phyloP scores from a whole-genome alignment of 2,113 vertebrate genomes.

The Hydrochoerus hydrochaeris region DNA sequence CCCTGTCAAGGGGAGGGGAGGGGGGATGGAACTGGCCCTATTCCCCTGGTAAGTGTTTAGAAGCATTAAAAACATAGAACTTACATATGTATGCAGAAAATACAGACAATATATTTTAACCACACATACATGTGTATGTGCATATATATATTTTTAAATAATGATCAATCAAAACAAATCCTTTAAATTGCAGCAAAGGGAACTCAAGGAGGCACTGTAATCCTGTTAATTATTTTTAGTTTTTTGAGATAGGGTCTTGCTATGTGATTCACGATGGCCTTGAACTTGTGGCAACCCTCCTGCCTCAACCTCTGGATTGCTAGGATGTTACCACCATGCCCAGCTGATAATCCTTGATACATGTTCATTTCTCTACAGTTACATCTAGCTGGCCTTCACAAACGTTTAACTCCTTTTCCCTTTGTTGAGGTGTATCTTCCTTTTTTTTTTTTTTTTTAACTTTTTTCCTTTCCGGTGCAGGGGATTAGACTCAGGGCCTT shows the following conservation, averaged over 20 bases:
- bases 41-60: background rate
- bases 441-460: background rate
- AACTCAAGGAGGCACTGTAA: background rate
- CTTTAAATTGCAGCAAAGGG: background rate
- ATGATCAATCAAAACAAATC: background rate
- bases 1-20: too few species aligned
- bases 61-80: background rate
- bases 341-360: background rate
- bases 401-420: background rate
- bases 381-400: background rate
- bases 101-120: too few species aligned
- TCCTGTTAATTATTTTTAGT: background rate
- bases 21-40: background rate
- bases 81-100: too few species aligned
- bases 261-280: background rate
- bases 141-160: background rate
- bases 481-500: background rate
- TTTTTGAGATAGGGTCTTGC: background rate
- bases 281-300: background rate
- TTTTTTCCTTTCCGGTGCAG: background rate
- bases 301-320: background rate
- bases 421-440: background rate
- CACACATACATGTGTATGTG: too few species aligned
- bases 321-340: background rate
- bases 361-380: background rate